Conservation (phyloP, 1,140 invertebrate genomes). For the Neuroterus valhalla region DNA sequence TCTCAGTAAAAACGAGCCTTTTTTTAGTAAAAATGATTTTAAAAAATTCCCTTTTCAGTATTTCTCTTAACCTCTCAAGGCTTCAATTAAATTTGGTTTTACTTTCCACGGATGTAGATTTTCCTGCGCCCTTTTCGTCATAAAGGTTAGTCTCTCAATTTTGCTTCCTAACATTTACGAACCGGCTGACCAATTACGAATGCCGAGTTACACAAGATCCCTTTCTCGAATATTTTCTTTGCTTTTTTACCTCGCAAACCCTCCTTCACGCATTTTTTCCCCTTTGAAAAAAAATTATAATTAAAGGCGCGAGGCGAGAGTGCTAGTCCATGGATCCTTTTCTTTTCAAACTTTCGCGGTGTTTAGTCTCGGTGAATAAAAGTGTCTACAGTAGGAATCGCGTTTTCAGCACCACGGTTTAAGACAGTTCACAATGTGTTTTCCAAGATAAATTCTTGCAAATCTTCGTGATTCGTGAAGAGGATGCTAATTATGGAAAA, state of each 20-base stretch:
- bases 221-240: constrained; percentile 16
- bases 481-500: constrained; percentile 8
- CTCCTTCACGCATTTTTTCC: constrained; percentile 26
- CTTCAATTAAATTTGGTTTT: constrained; percentile 13
- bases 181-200: constrained; percentile 1
- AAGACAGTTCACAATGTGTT: too few relatives aligned
- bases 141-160: constrained; percentile 11
- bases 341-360: constrained; percentile 1
- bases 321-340: constrained; percentile 12
- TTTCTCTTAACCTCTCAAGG: not conserved
- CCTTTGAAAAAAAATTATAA: constrained; percentile 31
- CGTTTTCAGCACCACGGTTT: too few relatives aligned
- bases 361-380: not conserved
- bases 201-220: not conserved
- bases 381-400: constrained; percentile 14
- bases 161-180: constrained; percentile 11
- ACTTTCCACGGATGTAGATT: constrained; percentile 1
- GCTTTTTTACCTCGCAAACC: constrained; percentile 7
- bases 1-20: not conserved
- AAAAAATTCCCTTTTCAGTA: not conserved
- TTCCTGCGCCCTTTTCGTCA: not conserved
- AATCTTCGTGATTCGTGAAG: too few relatives aligned
- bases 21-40: not conserved
- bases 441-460: too few relatives aligned
- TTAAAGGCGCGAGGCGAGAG: constrained; percentile 6